Evolutionary conservation across 2,888 invertebrate species (phyloP).

Genomic region (Zele albiditarsus): DNA sequence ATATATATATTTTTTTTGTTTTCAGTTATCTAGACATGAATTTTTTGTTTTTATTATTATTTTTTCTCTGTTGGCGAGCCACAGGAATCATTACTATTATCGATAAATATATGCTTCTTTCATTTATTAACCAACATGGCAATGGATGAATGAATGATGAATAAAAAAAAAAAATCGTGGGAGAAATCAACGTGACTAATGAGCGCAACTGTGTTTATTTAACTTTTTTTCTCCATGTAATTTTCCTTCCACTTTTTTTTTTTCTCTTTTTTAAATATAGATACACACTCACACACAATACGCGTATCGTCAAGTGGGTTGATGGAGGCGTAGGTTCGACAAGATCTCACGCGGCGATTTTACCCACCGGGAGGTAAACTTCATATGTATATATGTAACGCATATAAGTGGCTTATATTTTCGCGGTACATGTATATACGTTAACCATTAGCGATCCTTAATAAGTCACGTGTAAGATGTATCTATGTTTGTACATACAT

Average conservation of each 20-base stretch:
- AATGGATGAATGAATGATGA: not conserved
- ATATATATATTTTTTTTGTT: too few relatives aligned
- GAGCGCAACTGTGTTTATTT: not conserved
- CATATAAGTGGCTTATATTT: not conserved
- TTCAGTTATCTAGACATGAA: too few relatives aligned
- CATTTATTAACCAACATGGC: not conserved
- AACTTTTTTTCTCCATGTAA: slow-evolving; percentile 36
- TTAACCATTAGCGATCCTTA: not conserved
- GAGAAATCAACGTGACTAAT: slow-evolving; percentile 1
- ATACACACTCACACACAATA: not conserved
- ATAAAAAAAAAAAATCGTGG: not conserved
- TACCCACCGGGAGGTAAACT: slow-evolving; percentile 49
- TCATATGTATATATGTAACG: not conserved
- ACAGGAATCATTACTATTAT: not conserved
- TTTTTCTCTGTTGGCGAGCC: too few relatives aligned
- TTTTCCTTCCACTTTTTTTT: slow-evolving; percentile 34
- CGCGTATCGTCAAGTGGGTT: slow-evolving; percentile 51
- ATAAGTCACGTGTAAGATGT: not conserved
- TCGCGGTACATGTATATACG: not conserved
- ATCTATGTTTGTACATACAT: not conserved
- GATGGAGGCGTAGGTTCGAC: slow-evolving; percentile 54
- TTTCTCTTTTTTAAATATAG: slow-evolving; percentile 38
- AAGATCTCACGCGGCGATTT: slow-evolving; percentile 50
- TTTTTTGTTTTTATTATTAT: too few relatives aligned
- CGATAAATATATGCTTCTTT: not conserved